phyloP scores from a whole-genome alignment of 2,888 invertebrate species.

The Platerodrilus igneus region DNA sequence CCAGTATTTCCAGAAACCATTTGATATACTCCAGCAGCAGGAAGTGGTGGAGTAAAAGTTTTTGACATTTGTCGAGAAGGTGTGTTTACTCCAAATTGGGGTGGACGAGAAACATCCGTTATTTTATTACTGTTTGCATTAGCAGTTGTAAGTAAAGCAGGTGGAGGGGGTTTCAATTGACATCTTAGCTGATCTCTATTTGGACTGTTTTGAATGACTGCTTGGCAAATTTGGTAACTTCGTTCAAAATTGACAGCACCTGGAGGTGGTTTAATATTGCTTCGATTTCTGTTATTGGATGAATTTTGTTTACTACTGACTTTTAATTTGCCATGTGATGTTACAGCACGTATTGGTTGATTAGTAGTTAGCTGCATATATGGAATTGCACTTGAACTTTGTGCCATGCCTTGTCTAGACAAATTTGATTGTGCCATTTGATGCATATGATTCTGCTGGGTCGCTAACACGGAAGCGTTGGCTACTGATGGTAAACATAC shows the following conservation, averaged over 20 bases:
- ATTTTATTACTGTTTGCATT: constrained; percentile 33
- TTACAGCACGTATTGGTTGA: constrained; percentile 50
- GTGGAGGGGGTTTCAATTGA: constrained; percentile 81
- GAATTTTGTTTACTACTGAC: constrained; percentile 35
- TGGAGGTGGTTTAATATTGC: constrained; percentile 73
- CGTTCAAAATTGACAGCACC: constrained; percentile 90
- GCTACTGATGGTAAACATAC: constrained; percentile 50
- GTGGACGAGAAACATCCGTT: constrained; percentile 38
- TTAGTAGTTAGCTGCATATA: constrained; percentile 51
- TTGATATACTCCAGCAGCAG: constrained; percentile 37
- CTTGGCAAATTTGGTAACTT: constrained; percentile 91
- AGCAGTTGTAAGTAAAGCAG: constrained; percentile 57
- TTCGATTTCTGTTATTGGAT: constrained; percentile 50
- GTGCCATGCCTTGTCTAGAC: constrained; percentile 40
- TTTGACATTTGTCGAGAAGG: constrained; percentile 42
- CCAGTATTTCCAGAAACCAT: constrained; percentile 45
- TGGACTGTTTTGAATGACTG: constrained; percentile 90
- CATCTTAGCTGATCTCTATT: constrained; percentile 82
- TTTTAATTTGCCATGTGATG: constrained; percentile 47
- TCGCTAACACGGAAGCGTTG: constrained; percentile 38
- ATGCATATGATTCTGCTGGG: constrained; percentile 32
- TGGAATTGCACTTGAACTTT: constrained; percentile 50
- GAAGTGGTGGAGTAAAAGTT: constrained; percentile 47
- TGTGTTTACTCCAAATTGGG: constrained; percentile 47
- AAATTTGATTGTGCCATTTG: constrained; percentile 24